These are phyloP conservation scores for Neodiprion pinetum DNA, from an alignment of 1,140 invertebrate genomes.

Conservation along the genomic window DNA sequence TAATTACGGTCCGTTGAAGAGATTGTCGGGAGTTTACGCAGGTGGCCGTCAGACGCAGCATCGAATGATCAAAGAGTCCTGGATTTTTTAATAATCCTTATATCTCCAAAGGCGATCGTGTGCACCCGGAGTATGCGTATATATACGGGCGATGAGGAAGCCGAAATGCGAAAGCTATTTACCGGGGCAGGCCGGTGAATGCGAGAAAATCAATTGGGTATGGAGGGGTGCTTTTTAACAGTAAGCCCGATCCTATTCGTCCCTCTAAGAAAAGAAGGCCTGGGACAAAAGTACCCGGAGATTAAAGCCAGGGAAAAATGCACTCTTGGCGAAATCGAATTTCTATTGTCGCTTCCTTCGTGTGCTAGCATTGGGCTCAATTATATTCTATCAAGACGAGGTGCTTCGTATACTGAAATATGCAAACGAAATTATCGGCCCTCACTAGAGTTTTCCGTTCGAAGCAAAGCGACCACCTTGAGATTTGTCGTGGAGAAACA, in stretches of 20 bases:
- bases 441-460: neutral
- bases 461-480: neutral
- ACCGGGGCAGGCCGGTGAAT: neutral
- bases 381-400: neutral
- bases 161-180: constrained; percentile 1
- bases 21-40: too few relatives aligned
- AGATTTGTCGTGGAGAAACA: neutral
- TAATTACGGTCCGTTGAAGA: too few relatives aligned
- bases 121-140: too few relatives aligned
- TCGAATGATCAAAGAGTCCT: too few relatives aligned
- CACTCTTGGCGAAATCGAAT: constrained; percentile 7
- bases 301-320: neutral
- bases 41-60: too few relatives aligned
- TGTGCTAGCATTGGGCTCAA: constrained; percentile 1
- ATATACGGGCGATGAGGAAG: neutral
- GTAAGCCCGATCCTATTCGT: constrained; percentile 1
- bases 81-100: too few relatives aligned
- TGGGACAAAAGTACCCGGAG: constrained; percentile 1
- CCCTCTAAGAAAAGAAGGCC: neutral
- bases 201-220: constrained; percentile 1
- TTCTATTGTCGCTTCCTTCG: neutral
- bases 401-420: neutral
- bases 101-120: too few relatives aligned
- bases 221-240: constrained; percentile 3
- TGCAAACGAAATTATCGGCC: neutral